Evolutionary conservation across 2,113 vertebrate species (phyloP), one percentile per base, ranked within the genome.

Genomic region (Erinaceus europaeus): DNA sequence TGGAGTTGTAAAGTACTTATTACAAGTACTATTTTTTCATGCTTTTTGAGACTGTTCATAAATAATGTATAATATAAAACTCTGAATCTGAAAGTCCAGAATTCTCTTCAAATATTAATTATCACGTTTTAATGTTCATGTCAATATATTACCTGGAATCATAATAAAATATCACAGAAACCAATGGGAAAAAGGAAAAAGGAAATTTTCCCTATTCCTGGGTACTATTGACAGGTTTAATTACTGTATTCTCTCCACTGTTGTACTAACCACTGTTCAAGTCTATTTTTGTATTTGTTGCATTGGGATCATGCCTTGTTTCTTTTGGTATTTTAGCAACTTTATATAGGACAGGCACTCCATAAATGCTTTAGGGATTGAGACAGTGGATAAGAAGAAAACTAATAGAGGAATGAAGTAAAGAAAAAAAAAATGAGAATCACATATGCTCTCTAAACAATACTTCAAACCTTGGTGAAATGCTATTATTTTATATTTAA

Each of bases 141-240:
- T 84, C 15, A 91, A 55, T 87, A 7, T 34, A 52, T n/a, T 71
- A 50, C 38, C 9, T 52, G 59, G 57, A 64, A 57, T 86, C n/a
- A n/a, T n/a, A n/a, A n/a, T n/a, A 59, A 57, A 36, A 5, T 5
- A 57, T 57, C 20, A 57, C 6, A 23, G n/a, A n/a, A 61, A 9
- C 7, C 9, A 61, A 29, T 21, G 4, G 15, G 64, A 61, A n/a
- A 46, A 1, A 57, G 20, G 25, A 57, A 57, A 34, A 9, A 46
- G 44, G 72, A n/a, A 25, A 11, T n/a, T 2, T 50, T 9, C 73
- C 67, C 18, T 44, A 2, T 50, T 69, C 9, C 50, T 44, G 17
- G 11, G 2, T 36, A 4, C 25, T 23, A 69, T 75, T 36, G 25
- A 52, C 17, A 89, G 10, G 67, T 64, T 36, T 29, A 15, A 62